Conservation (phyloP, 1,140 invertebrate species). For the Caenorhabditis inopinata region DNA sequence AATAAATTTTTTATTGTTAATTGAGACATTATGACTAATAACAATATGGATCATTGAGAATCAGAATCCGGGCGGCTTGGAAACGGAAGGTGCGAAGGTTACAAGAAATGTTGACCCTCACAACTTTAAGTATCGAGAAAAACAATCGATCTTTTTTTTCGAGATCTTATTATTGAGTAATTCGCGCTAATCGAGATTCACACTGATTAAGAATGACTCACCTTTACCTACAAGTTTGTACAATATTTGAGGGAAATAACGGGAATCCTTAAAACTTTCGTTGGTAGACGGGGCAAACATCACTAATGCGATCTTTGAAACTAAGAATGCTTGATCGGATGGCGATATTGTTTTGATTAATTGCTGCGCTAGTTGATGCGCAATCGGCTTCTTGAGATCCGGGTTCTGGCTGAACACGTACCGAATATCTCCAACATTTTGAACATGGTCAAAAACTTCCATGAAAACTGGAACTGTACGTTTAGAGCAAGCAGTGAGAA, state of each 20-base stretch:
- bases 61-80: too few species aligned
- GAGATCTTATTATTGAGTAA: too few species aligned
- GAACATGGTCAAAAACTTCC: slow-evolving; percentile 4
- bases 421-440: background rate
- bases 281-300: slow-evolving; percentile 4
- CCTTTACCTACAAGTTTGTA: background rate
- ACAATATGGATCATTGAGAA: too few species aligned
- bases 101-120: too few species aligned
- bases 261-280: background rate
- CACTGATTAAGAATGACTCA: too few species aligned
- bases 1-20: background rate
- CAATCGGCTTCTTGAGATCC: background rate
- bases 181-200: too few species aligned
- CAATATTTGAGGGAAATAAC: background rate
- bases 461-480: background rate
- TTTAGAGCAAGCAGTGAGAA: background rate
- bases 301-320: background rate
- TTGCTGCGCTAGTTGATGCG: background rate
- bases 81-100: too few species aligned
- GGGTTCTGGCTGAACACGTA: background rate
- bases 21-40: too few species aligned
- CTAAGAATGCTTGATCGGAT: background rate
- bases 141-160: too few species aligned
- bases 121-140: too few species aligned
- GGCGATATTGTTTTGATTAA: background rate